These are phyloP conservation scores for Chiroxiphia lanceolata DNA, from an alignment of 2,797 vertebrate species.

Conservation along the genomic window DNA sequence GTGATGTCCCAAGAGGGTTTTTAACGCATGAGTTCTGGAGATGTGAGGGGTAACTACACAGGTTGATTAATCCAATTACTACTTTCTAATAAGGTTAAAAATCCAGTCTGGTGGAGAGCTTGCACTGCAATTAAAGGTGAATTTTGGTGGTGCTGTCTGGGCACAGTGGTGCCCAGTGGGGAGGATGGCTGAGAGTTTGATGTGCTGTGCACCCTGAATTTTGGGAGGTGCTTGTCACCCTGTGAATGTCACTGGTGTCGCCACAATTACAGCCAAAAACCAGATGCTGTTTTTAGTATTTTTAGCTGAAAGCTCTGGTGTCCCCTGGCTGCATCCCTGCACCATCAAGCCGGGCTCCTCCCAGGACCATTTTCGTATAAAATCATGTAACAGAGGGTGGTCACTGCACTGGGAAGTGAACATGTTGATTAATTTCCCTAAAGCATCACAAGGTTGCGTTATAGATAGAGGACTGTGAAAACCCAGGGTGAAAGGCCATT, in stretches of 20 bases:
- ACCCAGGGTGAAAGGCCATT: neutral
- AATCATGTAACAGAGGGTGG: neutral
- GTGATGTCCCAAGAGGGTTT: neutral
- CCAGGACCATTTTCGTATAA: neutral
- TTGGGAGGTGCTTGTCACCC: neutral
- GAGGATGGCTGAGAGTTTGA: neutral
- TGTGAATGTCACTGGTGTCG: accelerated
- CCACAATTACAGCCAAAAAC: accelerated
- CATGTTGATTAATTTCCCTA: neutral
- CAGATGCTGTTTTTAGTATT: neutral
- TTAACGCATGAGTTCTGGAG: neutral
- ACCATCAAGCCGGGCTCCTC: neutral
- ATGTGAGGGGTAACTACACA: neutral
- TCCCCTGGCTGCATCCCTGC: neutral
- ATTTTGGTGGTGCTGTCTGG: neutral
- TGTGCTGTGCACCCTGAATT: neutral
- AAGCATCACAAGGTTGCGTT: neutral
- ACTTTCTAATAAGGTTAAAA: neutral
- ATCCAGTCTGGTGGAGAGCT: neutral
- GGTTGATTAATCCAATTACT: neutral
- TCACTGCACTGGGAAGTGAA: neutral
- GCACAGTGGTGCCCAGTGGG: neutral
- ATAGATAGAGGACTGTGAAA: neutral
- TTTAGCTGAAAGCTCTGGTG: neutral
- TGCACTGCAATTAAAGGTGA: neutral